phyloP scores from a whole-genome alignment of 2,797 vertebrate genomes.

The Antrozous pallidus region DNA sequence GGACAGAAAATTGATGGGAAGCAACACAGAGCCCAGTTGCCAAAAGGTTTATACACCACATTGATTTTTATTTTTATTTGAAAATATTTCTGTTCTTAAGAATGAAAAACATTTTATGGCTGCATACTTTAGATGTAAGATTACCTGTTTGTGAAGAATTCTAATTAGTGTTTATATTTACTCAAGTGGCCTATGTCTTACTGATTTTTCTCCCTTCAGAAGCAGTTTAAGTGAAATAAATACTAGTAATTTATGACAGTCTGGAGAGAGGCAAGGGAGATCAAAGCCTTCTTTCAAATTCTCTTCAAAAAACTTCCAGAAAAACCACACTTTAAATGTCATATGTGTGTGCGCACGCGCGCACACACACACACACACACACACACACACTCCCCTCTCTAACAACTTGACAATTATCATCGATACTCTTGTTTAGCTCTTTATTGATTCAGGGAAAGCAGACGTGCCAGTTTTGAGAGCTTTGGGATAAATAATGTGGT shows the following conservation, averaged over 20 bases:
- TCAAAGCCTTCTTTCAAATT: background rate
- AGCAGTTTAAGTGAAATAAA: background rate
- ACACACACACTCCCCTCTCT: background rate
- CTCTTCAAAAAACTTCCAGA: background rate
- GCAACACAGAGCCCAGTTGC: background rate
- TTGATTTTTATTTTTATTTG: background rate
- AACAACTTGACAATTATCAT: background rate
- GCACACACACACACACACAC: background rate
- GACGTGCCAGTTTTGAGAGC: background rate
- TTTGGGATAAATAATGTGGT: background rate
- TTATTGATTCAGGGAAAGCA: background rate
- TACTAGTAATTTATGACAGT: background rate
- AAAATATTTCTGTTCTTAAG: background rate
- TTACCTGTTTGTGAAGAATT: background rate
- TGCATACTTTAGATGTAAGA: background rate
- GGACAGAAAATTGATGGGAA: background rate
- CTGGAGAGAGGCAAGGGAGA: background rate
- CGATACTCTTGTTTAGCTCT: background rate
- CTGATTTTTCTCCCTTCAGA: background rate
- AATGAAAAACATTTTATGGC: background rate
- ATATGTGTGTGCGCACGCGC: fast-evolving
- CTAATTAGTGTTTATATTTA: background rate
- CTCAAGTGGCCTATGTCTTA: background rate
- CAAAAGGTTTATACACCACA: background rate
- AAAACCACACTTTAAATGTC: background rate